Base-by-base conservation (phyloP, 2,797 vertebrate species). In the Allobates femoralis region DNA sequence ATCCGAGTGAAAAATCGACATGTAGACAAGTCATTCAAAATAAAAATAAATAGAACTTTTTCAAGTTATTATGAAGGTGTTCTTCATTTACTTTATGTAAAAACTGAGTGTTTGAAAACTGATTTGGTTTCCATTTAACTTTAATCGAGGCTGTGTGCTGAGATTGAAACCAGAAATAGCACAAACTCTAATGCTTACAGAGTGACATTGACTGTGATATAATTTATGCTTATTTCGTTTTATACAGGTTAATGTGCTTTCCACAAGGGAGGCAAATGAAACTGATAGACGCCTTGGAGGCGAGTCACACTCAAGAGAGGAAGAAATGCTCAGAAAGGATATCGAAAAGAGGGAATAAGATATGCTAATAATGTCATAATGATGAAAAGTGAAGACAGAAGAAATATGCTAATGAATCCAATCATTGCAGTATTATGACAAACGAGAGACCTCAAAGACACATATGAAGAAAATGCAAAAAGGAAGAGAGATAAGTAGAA, bases 341-440 rank as follows among this genome's bases (percentile, higher is more conserved):
- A 67, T 55, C 18, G 66, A 84, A 84, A 46, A 50, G 50, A 60
- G 19, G 75, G 56, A 81, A 88, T 81, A 81, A 76, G 46, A 74
- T 87, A 84, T 84, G 82, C 67, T 88, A 88, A 85, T 88, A 81
- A 88, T 76, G 32, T 81, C 78, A 81, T 84, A 86, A 82, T 82
- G 34, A 88, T 85, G 83, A 77, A 67, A 81, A 81, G 77, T 69
- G 55, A 60, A 81, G 55, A 74, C 77, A 80, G 67, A 14, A 81
- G 60, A 79, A 60, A 87, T 50, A 83, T 87, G 85, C 53, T 69
- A 83, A 87, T 83, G 56, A 83, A 83, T 74, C 26, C 46, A 83
- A 69, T 83, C 85, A 67, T 50, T 71, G 51, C 32, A 51, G 51
- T 86, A 81, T 77, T 77, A 86, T 82, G 60, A 81, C 50, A 83